Conservation (phyloP, 1,140 invertebrate genomes). For the Cotesia chilonis region DNA sequence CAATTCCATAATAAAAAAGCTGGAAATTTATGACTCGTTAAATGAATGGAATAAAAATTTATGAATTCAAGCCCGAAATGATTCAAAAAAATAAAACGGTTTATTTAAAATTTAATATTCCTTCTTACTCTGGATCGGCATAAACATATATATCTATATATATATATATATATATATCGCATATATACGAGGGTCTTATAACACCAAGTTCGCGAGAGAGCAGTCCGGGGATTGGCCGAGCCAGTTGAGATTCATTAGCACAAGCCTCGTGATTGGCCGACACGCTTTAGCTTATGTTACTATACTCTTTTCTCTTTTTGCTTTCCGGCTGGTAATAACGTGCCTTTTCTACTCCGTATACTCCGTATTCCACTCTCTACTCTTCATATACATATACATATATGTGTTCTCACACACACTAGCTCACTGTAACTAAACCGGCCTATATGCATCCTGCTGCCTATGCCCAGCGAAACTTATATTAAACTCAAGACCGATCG, state of each 20-base stretch:
- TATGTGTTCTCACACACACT: too few relatives aligned
- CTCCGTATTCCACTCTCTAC: too few relatives aligned
- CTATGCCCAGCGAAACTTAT: slow-evolving; percentile 41
- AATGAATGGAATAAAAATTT: too few relatives aligned
- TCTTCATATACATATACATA: too few relatives aligned
- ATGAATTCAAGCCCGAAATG: too few relatives aligned
- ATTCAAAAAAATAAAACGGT: too few relatives aligned
- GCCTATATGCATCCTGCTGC: slow-evolving; percentile 38
- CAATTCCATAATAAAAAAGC: too few relatives aligned
- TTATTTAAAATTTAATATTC: too few relatives aligned
- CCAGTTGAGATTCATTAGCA: slow-evolving; percentile 59
- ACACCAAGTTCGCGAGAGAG: slow-evolving; percentile 12
- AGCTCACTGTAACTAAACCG: too few relatives aligned
- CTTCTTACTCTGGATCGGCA: too few relatives aligned
- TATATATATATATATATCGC: slow-evolving; percentile 15
- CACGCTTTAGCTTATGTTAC: slow-evolving; percentile 34
- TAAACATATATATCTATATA: neutral
- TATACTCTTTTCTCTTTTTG: slow-evolving; percentile 46
- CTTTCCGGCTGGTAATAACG: slow-evolving; percentile 55
- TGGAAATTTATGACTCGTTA: too few relatives aligned
- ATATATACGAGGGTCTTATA: slow-evolving; percentile 15
- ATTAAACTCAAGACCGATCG: slow-evolving; percentile 50
- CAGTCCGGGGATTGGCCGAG: slow-evolving; percentile 50
- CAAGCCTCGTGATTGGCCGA: slow-evolving; percentile 53
- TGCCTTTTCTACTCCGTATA: slow-evolving; percentile 27